phyloP scores from a whole-genome alignment of 2,113 vertebrate species.

The Lampris incognitus region DNA sequence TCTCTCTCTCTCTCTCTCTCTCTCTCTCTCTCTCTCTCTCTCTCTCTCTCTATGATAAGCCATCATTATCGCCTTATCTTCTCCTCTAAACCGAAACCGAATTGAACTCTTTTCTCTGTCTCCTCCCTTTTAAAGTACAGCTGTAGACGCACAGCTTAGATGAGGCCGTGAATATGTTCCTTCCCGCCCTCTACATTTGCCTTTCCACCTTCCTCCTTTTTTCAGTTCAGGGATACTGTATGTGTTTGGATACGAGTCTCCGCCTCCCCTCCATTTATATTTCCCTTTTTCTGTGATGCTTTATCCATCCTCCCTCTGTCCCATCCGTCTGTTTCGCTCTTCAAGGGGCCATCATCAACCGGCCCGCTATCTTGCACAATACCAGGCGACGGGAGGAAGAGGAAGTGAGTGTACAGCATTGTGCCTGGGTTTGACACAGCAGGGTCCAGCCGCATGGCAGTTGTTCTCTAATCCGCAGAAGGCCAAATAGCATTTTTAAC shows the following conservation, averaged over 20 bases:
- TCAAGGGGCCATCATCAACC: conserved; percentile 41
- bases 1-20: conserved; percentile 28
- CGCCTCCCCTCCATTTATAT: conserved; percentile 25
- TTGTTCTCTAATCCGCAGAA: conserved; percentile 1
- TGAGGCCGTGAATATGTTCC: conserved; percentile 18
- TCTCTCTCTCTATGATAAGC: conserved; percentile 28
- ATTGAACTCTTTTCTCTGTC: conserved; percentile 19
- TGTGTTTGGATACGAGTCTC: conserved; percentile 43
- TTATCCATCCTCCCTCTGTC: conserved; percentile 59
- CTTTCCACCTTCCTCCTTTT: neutral
- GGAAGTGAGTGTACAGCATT: conserved; percentile 35
- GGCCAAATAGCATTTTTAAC: neutral
- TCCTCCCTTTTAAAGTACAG: conserved; percentile 7
- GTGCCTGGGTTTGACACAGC: neutral
- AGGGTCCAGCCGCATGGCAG: neutral
- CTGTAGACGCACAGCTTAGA: conserved; percentile 29
- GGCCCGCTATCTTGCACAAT: conserved; percentile 29
- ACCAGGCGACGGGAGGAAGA: conserved; percentile 44
- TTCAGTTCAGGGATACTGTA: conserved; percentile 29
- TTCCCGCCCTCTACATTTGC: conserved; percentile 24
- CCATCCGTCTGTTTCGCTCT: conserved; percentile 36
- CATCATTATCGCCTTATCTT: conserved; percentile 15
- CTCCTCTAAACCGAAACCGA: conserved; percentile 31
- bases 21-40: conserved; percentile 28
- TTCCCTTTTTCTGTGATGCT: conserved; percentile 43